Base-by-base conservation (phyloP, 2,888 invertebrate species). In the Eilema caniola region DNA sequence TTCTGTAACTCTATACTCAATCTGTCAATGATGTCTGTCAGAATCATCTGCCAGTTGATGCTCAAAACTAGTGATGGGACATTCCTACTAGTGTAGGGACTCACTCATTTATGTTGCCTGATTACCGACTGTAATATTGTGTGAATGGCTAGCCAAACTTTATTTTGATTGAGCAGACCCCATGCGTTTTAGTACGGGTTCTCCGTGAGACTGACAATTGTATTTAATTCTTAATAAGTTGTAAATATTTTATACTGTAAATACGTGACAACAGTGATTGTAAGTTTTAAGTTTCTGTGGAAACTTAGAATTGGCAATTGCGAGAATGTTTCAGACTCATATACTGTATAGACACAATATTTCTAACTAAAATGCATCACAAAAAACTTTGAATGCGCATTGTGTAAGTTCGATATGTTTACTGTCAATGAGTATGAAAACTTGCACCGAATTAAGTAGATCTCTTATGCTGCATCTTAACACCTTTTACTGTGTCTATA, bases 161-260 rank as follows among this genome's bases (percentile, higher is more conserved):
- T 80, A 80, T 79, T 81, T 77, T 84, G 85, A 78, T 73, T 85
- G 87, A 81, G 80, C 81, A 66, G 84, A 77, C 87, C 86, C 83
- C 88, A 88, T 94, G 80, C 93, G 94, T 95, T 94, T 78, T 94
- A 94, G 94, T 91, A 94, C 82, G 86, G 83, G 88, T 76, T 80
- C 83, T 75, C 73, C 60, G 82, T 71, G 79, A 83, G 84, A 82
- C 83, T 86, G 81, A 81, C 81, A 70, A 76, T 80, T 79, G 81
- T 80, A 77, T 85, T 86, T 88, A 85, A 86, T 88, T 89, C 87
- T 88, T 83, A 75, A 81, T 91, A 89, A 90, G 88, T 77, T 93
- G 93, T 94, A 94, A 91, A 94, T 94, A 93, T 89, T 89, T 88
- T 88, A 65, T 87, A 87, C 69, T 91, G 89, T 93, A 92, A 87